phyloP scores from a whole-genome alignment of 2,113 vertebrate genomes.

The Alethe diademata region DNA sequence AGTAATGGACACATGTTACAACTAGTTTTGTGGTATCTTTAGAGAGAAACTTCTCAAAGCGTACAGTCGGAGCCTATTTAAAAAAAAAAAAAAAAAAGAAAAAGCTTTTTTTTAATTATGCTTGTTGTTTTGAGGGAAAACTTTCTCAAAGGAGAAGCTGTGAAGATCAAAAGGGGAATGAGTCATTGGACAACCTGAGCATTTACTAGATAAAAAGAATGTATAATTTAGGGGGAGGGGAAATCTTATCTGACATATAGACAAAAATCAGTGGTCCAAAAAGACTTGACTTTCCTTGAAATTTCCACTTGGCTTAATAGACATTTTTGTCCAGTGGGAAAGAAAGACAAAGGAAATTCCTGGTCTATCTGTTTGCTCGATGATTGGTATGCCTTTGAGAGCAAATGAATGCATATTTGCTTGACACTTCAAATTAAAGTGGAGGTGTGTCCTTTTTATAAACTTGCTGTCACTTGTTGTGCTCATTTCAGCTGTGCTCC shows the following conservation, averaged over 20 bases:
- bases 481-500: slow-evolving; percentile 20
- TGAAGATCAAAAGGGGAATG: slow-evolving; percentile 41
- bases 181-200: slow-evolving; percentile 5
- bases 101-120: not conserved
- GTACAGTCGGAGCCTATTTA: not conserved
- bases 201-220: slow-evolving; percentile 38
- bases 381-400: slow-evolving; percentile 32
- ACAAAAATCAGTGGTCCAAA: not conserved
- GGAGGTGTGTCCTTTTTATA: slow-evolving; percentile 54
- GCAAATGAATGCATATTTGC: slow-evolving; percentile 45
- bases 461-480: slow-evolving; percentile 54
- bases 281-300: not conserved
- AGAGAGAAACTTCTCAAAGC: slow-evolving; percentile 21
- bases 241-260: not conserved
- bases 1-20: not conserved
- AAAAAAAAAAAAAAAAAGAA: not conserved
- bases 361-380: not conserved
- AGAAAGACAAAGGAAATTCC: slow-evolving; percentile 45
- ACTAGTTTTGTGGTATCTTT: slow-evolving; percentile 39
- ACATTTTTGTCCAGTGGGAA: slow-evolving; percentile 48
- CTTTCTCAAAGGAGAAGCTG: slow-evolving; percentile 33
- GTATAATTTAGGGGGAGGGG: not conserved
- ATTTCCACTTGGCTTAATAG: not conserved
- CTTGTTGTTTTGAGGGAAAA: slow-evolving; percentile 32
- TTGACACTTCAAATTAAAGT: slow-evolving; percentile 57